Evolutionary conservation across 2,888 invertebrate species (phyloP).

Genomic region (Tribolium freemani): DNA sequence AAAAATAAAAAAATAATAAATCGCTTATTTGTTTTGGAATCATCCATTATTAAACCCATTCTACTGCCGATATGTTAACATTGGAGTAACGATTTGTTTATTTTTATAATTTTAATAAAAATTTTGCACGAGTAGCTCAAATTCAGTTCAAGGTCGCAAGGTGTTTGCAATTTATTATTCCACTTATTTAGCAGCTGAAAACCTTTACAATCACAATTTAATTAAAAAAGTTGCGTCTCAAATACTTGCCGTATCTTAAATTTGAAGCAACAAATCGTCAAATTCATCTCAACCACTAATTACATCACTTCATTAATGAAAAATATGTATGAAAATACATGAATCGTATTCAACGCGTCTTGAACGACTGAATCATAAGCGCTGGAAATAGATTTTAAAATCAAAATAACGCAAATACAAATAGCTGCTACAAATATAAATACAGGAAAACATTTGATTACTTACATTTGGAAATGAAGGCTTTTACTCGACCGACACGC

Average conservation of each 20-base stretch:
- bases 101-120: neutral
- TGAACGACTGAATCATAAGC: slow-evolving; percentile 52
- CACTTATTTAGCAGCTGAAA: slow-evolving; percentile 3
- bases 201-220: neutral
- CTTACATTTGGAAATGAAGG: slow-evolving; percentile 18
- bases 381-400: slow-evolving; percentile 53
- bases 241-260: slow-evolving; percentile 60
- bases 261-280: slow-evolving; percentile 57
- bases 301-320: neutral
- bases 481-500: slow-evolving; percentile 5
- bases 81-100: no score
- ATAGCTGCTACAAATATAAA: slow-evolving; percentile 9
- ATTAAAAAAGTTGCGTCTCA: neutral
- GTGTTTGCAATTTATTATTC: slow-evolving; percentile 10
- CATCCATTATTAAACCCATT: no score
- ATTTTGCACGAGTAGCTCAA: neutral
- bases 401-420: slow-evolving; percentile 47
- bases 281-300: slow-evolving; percentile 44
- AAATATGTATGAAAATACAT: neutral
- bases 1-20: no score
- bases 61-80: no score
- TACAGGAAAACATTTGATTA: neutral
- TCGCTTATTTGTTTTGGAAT: no score
- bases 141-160: slow-evolving; percentile 9
- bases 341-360: slow-evolving; percentile 39